Evolutionary conservation across 1,140 invertebrate genomes (phyloP).

Genomic region (Coptotermes formosanus): DNA sequence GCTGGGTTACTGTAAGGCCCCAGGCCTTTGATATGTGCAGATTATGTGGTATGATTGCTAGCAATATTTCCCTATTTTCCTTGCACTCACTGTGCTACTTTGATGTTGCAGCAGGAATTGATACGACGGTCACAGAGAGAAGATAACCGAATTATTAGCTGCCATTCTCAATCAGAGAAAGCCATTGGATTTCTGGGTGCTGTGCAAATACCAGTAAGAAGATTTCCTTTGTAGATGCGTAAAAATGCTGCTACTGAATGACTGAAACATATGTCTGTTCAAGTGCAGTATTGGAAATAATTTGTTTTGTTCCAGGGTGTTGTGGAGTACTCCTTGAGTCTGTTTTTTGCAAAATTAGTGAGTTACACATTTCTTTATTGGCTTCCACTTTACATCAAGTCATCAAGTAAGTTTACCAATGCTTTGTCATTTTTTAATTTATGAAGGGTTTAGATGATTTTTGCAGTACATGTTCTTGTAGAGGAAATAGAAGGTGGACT

Average conservation of each 20-base stretch:
- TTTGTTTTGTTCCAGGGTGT: conserved; percentile 66
- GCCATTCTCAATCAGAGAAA: conserved; percentile 43
- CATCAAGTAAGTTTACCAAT: conserved; percentile 66
- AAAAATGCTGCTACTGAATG: too few relatives aligned
- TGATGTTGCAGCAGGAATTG: neutral
- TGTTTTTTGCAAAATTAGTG: conserved; percentile 97
- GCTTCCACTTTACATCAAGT: conserved; percentile 87
- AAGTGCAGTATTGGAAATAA: conserved; percentile 10
- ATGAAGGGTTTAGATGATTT: neutral
- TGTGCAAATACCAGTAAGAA: conserved; percentile 69
- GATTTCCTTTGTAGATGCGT: too few relatives aligned
- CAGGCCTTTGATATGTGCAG: too few relatives aligned
- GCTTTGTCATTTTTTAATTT: neutral
- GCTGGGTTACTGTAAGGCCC: too few relatives aligned
- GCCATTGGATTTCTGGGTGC: conserved; percentile 80
- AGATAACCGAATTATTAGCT: conserved; percentile 37
- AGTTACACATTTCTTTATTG: conserved; percentile 97
- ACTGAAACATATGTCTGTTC: too few relatives aligned
- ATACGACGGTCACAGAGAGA: conserved; percentile 27
- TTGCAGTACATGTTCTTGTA: neutral
- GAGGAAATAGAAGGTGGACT: too few relatives aligned
- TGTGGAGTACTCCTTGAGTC: conserved; percentile 86
- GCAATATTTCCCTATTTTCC: neutral
- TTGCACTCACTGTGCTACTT: neutral
- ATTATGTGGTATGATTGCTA: too few relatives aligned